Percentiles rank a stretch among this genome's conserved stretches.
These are phyloP conservation scores for Chymomyza fuscimana DNA, from an alignment of 2,888 invertebrate genomes.

Conservation along the genomic window DNA sequence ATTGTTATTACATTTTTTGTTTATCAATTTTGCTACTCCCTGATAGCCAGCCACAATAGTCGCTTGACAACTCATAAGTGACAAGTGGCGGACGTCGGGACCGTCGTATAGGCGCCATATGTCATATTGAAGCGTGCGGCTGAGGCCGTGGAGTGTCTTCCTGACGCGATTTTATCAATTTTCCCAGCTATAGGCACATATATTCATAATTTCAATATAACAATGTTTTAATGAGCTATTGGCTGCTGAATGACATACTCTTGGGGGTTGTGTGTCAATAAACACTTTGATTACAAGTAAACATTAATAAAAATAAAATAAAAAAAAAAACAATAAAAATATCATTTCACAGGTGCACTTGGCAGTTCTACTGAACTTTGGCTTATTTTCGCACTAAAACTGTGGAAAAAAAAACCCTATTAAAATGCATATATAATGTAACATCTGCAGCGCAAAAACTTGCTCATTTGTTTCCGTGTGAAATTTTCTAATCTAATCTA, in stretches of 20 bases:
- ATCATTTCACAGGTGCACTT: constrained; percentile 43
- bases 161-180: constrained; percentile 55
- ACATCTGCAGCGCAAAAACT: neutral
- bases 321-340: neutral
- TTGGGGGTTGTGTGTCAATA: neutral
- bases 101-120: neutral
- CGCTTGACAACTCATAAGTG: neutral
- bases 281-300: neutral
- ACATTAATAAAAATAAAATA: neutral
- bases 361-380: neutral
- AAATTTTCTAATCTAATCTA: constrained; percentile 55
- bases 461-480: constrained; percentile 57
- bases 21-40: constrained; percentile 32
- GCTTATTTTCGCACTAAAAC: neutral
- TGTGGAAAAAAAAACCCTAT: neutral
- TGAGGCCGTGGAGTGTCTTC: constrained; percentile 1
- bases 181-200: constrained; percentile 45
- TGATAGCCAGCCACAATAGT: constrained; percentile 46
- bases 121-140: neutral
- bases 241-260: constrained; percentile 15
- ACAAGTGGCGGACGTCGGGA: neutral
- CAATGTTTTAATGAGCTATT: constrained; percentile 50
- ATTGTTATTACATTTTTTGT: constrained; percentile 33
- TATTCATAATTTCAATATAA: constrained; percentile 42
- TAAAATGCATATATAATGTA: neutral